These are phyloP conservation scores for Nomada flava DNA, from an alignment of 2,888 invertebrate genomes.

Conservation along the genomic window DNA sequence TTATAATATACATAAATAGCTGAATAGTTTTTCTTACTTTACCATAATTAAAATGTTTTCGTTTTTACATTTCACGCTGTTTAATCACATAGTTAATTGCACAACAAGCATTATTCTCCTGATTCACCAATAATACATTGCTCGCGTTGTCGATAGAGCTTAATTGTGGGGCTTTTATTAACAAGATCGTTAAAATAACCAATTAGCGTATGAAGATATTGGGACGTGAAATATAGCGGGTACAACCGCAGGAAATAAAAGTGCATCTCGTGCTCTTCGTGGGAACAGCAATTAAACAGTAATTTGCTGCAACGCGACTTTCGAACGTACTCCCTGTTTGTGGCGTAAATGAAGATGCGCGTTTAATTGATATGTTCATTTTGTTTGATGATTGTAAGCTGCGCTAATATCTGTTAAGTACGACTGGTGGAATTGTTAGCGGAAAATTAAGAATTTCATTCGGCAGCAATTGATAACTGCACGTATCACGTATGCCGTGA, in stretches of 20 bases:
- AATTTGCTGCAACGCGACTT: slow-evolving; percentile 3
- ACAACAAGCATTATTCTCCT: not conserved
- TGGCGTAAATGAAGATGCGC: not conserved
- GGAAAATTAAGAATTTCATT: no score
- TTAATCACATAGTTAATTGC: not conserved
- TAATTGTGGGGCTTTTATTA: slow-evolving; percentile 41
- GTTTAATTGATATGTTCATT: slow-evolving; percentile 5
- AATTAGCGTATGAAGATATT: slow-evolving; percentile 45
- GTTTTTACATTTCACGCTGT: no score
- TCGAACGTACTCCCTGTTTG: not conserved
- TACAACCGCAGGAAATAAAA: slow-evolving; percentile 41
- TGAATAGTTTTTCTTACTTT: no score
- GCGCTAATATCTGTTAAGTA: no score
- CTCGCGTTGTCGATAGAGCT: slow-evolving; percentile 13
- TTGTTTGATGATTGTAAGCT: not conserved
- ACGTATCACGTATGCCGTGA: no score
- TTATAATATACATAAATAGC: no score
- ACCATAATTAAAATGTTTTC: no score
- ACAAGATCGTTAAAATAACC: slow-evolving; percentile 44
- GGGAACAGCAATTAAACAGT: slow-evolving; percentile 41
- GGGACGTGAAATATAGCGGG: slow-evolving; percentile 43
- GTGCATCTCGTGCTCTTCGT: slow-evolving; percentile 17
- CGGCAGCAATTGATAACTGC: no score
- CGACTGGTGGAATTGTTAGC: no score
- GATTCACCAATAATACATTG: slow-evolving; percentile 8